Percentiles rank a stretch among this genome's conserved stretches.
phyloP scores from a whole-genome alignment of 53 echinoderm and acorn worm genomes.

The Temnopleurus reevesii region DNA sequence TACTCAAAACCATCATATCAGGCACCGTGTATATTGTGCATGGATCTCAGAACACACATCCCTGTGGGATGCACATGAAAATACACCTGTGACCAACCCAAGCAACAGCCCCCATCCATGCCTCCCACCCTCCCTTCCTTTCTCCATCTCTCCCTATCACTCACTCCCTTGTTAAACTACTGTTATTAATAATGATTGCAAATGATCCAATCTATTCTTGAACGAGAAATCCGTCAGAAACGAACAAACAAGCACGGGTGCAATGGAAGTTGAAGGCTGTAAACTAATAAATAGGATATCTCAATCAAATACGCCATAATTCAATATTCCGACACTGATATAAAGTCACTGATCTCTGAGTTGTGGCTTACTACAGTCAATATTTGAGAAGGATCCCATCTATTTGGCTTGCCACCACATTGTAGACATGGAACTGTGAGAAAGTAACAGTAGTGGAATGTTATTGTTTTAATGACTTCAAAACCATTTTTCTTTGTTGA shows the following conservation, averaged over 20 bases:
- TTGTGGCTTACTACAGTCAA: not conserved
- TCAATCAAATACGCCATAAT: not conserved
- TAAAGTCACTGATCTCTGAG: not conserved
- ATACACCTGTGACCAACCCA: no score
- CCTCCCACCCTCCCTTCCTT: not conserved
- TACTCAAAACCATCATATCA: no score
- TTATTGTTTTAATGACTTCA: no score
- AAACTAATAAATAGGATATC: not conserved
- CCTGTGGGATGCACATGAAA: no score
- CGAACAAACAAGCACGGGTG: not conserved
- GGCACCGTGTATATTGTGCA: no score
- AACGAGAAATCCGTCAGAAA: not conserved
- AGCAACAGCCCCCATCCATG: not conserved
- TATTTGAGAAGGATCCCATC: not conserved
- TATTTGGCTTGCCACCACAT: not conserved
- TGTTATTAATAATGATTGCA: not conserved
- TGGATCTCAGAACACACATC: no score
- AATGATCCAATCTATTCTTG: not conserved
- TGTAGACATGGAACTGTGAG: not conserved
- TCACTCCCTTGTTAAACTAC: not conserved
- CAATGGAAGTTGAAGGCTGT: slow-evolving; percentile 5
- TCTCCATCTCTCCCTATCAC: not conserved
- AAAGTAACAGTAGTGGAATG: not conserved
- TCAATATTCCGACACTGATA: not conserved
- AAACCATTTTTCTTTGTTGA: no score